Base-by-base conservation (phyloP, 2,888 invertebrate species). In the Ornithoptera priamus region DNA sequence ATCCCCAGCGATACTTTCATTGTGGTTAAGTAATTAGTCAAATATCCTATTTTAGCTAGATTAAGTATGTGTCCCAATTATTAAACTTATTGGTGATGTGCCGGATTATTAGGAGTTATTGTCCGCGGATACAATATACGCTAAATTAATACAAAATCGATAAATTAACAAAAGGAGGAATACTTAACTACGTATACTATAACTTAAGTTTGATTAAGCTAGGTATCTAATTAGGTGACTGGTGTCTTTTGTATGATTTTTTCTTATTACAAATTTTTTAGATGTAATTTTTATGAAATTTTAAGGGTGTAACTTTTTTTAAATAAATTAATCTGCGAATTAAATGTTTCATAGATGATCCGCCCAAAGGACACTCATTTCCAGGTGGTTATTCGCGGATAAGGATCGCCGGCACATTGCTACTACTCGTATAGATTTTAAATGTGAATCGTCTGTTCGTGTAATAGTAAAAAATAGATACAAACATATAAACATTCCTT, bases 401-500 rank as follows among this genome's bases (percentile, higher is more conserved):
- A 53, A 4, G 53, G 0, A n/a, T 53, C n/a, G 1, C 15, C 53
- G n/a, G 53, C n/a, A 53, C 53, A 53, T 53, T n/a, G n/a, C n/a
- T 53, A 53, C 7, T 53, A 53, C n/a, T n/a, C 6, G 12, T 22
- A 58, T 18, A 36, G 53, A 36, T 61, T 53, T 53, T 53, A 15
- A 67, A 67, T 61, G 61, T 62, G 60, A 56, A 39, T 67, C 39
- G 53, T 39, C 61, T 58, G 18, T 65, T n/a, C 22, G 39, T 65
- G 59, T 65, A 50, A 58, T 58, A 59, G 18, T 46, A 15, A 12
- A 57, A 58, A 22, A 30, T 60, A 36, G 60, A 30, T 60, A 60
- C 60, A 60, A 60, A 36, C 60, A 60, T 60, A 24, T 62, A 24
- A 60, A 53, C 67, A 67, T 67, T 67, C 66, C 61, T 67, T 57